Evolutionary conservation across 2,113 vertebrate species (phyloP).

Genomic region (Argyrosomus japonicus): DNA sequence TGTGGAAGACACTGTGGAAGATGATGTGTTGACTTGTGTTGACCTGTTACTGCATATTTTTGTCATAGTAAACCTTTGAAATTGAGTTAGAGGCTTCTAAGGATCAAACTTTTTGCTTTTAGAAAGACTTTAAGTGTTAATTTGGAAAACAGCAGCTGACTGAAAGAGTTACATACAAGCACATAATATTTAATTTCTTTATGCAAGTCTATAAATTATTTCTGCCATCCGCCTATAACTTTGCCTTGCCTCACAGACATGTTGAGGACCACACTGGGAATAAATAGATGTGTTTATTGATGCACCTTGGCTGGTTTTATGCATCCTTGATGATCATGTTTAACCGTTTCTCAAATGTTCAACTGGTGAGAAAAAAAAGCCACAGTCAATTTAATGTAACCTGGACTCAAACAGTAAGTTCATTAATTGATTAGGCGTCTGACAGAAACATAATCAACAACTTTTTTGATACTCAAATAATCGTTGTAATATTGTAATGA

Average conservation of each 20-base stretch:
- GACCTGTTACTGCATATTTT: not conserved
- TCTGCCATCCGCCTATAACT: not conserved
- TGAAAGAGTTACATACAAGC: not conserved
- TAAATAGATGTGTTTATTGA: not conserved
- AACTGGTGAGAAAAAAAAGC: not conserved
- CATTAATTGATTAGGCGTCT: not conserved
- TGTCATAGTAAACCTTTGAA: not conserved
- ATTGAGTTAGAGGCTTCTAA: not conserved
- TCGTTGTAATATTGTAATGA: too few relatives aligned
- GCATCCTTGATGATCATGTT: not conserved
- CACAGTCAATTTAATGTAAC: not conserved
- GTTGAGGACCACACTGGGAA: not conserved
- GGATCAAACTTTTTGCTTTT: not conserved
- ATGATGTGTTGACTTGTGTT: not conserved
- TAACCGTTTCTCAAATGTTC: not conserved
- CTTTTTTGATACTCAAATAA: not conserved
- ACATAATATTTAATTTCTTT: not conserved
- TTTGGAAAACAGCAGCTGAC: not conserved
- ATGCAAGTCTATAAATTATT: not conserved
- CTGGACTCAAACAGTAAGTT: not conserved
- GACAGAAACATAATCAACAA: not conserved
- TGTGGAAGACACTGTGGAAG: constrained; percentile 2
- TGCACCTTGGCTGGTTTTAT: not conserved
- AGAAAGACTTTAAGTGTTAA: not conserved
- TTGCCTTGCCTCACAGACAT: not conserved